phyloP scores from a whole-genome alignment of 2,113 vertebrate species.

The Pipa parva region DNA sequence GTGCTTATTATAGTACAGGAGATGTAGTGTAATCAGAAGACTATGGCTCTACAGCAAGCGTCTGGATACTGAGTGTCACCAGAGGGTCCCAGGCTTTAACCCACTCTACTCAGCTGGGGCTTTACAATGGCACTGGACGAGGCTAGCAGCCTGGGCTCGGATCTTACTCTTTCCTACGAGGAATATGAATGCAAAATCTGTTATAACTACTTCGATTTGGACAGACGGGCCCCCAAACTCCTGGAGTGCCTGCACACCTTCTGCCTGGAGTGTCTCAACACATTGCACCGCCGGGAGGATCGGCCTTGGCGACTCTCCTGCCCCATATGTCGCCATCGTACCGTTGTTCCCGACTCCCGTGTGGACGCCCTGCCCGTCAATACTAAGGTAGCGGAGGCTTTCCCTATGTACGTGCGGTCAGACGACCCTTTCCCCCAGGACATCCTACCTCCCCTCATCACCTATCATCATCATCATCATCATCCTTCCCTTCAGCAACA shows the following conservation, averaged over 20 bases:
- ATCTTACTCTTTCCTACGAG: slow-evolving; percentile 64
- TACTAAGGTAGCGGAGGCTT: slow-evolving; percentile 83
- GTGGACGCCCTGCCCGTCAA: slow-evolving; percentile 83
- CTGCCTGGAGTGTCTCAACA: slow-evolving; percentile 87
- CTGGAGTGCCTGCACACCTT: slow-evolving; percentile 92
- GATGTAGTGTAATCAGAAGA: too few species aligned
- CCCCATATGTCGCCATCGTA: slow-evolving; percentile 85
- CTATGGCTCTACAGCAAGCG: too few species aligned
- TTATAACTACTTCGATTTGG: slow-evolving; percentile 90
- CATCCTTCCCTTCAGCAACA: too few species aligned
- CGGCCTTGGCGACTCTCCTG: slow-evolving; percentile 75
- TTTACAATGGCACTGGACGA: background rate
- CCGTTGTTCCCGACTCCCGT: slow-evolving; percentile 80
- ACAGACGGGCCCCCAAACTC: slow-evolving; percentile 83
- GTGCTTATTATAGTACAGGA: too few species aligned
- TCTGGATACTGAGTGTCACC: too few species aligned
- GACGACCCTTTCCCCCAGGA: slow-evolving; percentile 79
- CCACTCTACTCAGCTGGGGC: too few species aligned
- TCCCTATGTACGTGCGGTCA: slow-evolving; percentile 73
- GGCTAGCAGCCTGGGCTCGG: slow-evolving; percentile 34
- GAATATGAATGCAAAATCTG: slow-evolving; percentile 93
- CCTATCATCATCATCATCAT: slow-evolving; percentile 59
- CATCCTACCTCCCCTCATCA: slow-evolving; percentile 68
- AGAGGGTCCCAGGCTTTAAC: too few species aligned
- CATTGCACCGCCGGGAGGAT: slow-evolving; percentile 75